Base-by-base conservation (phyloP, 2,113 vertebrate genomes). In the Phrynosoma platyrhinos region DNA sequence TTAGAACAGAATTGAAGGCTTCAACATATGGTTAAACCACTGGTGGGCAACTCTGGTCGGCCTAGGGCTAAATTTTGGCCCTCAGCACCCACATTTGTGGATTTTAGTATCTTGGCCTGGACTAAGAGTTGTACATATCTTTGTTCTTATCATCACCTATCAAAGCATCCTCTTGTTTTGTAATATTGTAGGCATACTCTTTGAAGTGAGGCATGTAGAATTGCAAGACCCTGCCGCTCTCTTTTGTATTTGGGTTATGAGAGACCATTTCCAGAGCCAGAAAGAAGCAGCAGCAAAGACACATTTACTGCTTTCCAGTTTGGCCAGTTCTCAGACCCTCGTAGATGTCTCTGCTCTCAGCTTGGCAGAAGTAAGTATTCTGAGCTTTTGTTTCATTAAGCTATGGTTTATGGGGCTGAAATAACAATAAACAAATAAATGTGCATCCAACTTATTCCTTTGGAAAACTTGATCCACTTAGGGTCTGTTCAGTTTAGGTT, bases 161-260 rank as follows among this genome's bases (percentile, higher is more conserved):
- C 12, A 64, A 25, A 62, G 47, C 75, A 7, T 2, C 16, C 68
- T 25, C 58, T 36, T 82, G 52, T 74, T 86, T 30, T 84, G 6
- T 89, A 36, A 90, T 88, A 79, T 78, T 83, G 0, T 93, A 99
- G 98, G 97, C 77, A 90, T 99, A 85, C 92, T 95, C 92, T 98
- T 98, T 52, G 97, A 99, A 62, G 97, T 99, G 55, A 95, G 95
- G 68, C 91, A 92, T 25, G 95, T 96, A 42, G 87, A 96, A 71
- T 95, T 98, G 75, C 94, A 92, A 23, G 95, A 97, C 42, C 91
- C 96, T 2, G 68, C 94, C 20, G 62, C 86, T 1, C 92, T 99
- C 84, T 98, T 98, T 95, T 98, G 97, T 87, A 94, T 98, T 81
- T 99, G 98, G 98, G 91, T 99, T 55, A 96, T 97, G 86, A 97